Base-by-base conservation (phyloP, 2,888 invertebrate species). In the Papilio protenor region DNA sequence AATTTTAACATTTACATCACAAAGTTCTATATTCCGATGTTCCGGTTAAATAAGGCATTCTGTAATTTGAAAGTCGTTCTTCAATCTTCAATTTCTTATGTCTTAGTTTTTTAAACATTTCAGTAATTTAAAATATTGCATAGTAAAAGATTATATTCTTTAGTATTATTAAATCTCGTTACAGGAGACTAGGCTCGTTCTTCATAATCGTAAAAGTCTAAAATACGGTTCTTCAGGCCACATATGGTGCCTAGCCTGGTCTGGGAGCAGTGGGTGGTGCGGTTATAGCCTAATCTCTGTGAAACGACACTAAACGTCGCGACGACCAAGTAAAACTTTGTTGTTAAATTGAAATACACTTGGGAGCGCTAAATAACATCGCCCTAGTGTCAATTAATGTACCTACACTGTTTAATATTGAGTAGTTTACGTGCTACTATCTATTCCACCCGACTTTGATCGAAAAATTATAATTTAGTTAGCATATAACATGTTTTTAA, bases 341-440 rank as follows among this genome's bases (percentile, higher is more conserved):
- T 69, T 69, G 66, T 69, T 69, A 69, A 69, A 69, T 45, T 69
- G 66, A 69, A 69, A 69, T 69, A 69, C 45, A 45, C 66, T 45
- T 21, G 45, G 40, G 45, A 69, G 45, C 45, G 66, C 66, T 69
- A 69, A 69, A 45, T 45, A 69, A 69, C 66, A 45, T 69, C 66
- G 40, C n/a, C 40, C 11, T 12, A 12, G 6, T 21, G 40, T n/a
- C 66, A 45, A 69, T 69, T 45, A 69, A 45, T 69, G 66, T 69
- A 12, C 66, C 45, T 69, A 40, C 33, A 40, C n/a, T 69, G 66
- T 69, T n/a, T 21, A 45, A 45, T 45, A 45, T 45, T 12, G 66
- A n/a, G n/a, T 45, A 45, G 12, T 69, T 69, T 69, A 69, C 66
- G 66, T 21, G 45, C 45, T 45, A 45, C 66, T 21, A 21, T 5